Evolutionary conservation across 2,113 vertebrate species (phyloP), one percentile per base, ranked within the genome.

Genomic region (Fulmarus glacialis): DNA sequence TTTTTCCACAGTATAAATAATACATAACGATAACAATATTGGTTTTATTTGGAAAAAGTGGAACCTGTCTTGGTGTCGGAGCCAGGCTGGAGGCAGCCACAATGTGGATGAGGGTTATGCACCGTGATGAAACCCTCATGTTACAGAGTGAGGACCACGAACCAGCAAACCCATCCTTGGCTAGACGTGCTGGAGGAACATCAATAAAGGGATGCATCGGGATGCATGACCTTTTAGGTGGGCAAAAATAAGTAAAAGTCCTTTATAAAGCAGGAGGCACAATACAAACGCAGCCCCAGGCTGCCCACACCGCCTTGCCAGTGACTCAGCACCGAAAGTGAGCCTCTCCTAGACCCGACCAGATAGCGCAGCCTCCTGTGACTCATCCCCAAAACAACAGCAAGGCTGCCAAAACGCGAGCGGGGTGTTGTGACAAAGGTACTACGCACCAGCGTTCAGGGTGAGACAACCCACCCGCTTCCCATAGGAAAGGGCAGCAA

Each of bases 251-350:
- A 43, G 52, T 32, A 36, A 2, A 87, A 79, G 48, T 71, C 83
- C 73, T 85, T 50, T 15, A 4, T 6, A 15, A 62, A 82, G 43
- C 80, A 52, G 59, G n/a, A 90, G 34, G 30, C n/a, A 63, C n/a
- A 53, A 60, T 1, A 42, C 17, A 60, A 79, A 5, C 11, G 7
- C 24, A 80, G 62, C 70, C 58, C 68, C 77, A 43, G 83, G 68
- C 75, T 95, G 86, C 92, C 91, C 68, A 64, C 80, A 89, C 15
- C 1, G 1, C 82, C 81, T 70, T 85, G 79, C 71, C 66, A 32
- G 67, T 97, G 96, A 97, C 86, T 97, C 96, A 96, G 95, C 80
- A 27, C 34, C 1, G 47, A 95, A 90, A 90, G 85, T 0, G 42
- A 96, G 80, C 75, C 72, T 81, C 56, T 89, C 59, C 53, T 2